Evolutionary conservation across 2,888 invertebrate species (phyloP).

Genomic region (Hartigia nigra): DNA sequence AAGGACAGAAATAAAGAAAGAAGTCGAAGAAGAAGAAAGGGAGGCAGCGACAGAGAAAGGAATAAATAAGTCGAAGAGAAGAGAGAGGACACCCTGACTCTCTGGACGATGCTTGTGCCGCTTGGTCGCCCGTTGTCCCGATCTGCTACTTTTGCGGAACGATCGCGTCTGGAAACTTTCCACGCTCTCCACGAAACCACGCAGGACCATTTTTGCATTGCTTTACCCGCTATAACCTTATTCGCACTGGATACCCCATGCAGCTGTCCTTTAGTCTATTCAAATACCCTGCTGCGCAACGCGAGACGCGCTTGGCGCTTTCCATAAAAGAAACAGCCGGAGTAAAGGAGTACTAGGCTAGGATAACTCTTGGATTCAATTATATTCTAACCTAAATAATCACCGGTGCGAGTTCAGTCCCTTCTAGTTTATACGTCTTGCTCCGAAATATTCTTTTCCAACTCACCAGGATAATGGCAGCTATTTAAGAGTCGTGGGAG

Average conservation of each 20-base stretch:
- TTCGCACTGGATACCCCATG: neutral
- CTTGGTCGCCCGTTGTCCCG: conserved; percentile 30
- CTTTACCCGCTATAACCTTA: neutral
- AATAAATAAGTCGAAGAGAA: conserved; percentile 58
- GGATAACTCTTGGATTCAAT: neutral
- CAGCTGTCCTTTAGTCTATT: neutral
- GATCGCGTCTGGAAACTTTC: conserved; percentile 23
- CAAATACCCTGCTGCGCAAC: neutral
- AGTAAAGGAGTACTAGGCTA: neutral
- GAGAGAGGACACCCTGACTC: conserved; percentile 28
- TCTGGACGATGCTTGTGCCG: conserved; percentile 28
- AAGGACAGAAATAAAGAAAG: conserved; percentile 61
- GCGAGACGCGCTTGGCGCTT: neutral
- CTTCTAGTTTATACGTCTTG: neutral
- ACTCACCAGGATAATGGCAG: neutral
- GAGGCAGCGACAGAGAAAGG: conserved; percentile 58
- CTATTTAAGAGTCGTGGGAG: neutral
- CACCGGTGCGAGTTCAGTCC: neutral
- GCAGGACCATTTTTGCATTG: neutral
- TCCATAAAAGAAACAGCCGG: neutral
- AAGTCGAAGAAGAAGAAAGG: conserved; percentile 47
- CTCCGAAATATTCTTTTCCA: neutral
- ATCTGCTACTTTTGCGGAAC: conserved; percentile 43
- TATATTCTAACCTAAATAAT: neutral
- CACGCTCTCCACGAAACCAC: conserved; percentile 10